Base-by-base conservation (phyloP, 1,140 invertebrate genomes). In the Sarcophaga bullata region DNA sequence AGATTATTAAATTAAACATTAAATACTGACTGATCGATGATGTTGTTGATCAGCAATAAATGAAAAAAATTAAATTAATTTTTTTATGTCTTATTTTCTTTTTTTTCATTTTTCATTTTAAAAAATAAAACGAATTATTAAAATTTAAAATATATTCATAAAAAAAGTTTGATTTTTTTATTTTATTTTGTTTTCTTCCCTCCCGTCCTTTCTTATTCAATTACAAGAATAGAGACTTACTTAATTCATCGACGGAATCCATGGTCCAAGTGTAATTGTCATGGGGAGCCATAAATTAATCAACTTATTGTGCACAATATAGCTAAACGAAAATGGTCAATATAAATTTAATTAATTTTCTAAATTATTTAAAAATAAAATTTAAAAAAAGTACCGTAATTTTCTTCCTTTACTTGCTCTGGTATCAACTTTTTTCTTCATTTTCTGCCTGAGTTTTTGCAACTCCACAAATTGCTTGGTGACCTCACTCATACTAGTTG, bases 381-480 rank as follows among this genome's bases (percentile, higher is more conserved):
- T 73, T 13, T 50, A 15, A 49, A 47, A 2, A 37, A 81, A 73
- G 85, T 47, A 90, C 88, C 97, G 94, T 49, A 98, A 92, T 91
- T 95, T 96, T 85, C 97, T 92, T 0, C 97, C 98, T 91, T 99
- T 99, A 15, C 96, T 97, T 0, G 97, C 97, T 90, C 94, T 95
- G 0, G 96, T 97, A 86, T 98, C 97, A 1, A 98, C 94, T 90
- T 96, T 96, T 84, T 95, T 93, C 89, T 98, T 97, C 93, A 97
- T 95, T 91, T 97, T 97, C 86, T 93, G 95, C 52, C 97, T 91
- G 87, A 98, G 91, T 90, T 96, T 98, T 88, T 99, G 97, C 76
- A 99, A 91, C 86, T 98, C 94, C 72, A 98, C 93, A 94, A 96
- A 98, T 86, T 97, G 95, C 84, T 95, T 92, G 87, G 95, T 93